phyloP scores from a whole-genome alignment of 1,140 invertebrate genomes.

The Paramacrobiotus metropolitanus region DNA sequence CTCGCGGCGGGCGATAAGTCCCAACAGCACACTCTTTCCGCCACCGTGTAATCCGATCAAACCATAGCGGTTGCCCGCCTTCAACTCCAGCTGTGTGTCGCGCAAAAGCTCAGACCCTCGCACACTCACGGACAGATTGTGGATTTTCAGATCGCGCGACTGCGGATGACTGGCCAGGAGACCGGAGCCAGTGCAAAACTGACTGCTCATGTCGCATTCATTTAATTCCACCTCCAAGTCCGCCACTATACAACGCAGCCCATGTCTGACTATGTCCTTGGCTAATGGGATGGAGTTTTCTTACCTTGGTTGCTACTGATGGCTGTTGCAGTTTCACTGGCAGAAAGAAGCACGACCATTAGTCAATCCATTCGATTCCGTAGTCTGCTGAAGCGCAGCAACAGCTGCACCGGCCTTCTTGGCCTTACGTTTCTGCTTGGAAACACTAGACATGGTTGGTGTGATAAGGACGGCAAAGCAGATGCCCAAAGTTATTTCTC shows the following conservation, averaged over 20 bases:
- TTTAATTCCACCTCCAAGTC: constrained; percentile 44
- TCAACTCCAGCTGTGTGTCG: constrained; percentile 86
- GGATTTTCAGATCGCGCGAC: constrained; percentile 85
- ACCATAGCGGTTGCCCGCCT: constrained; percentile 85
- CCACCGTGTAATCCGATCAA: constrained; percentile 85
- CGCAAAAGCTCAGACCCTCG: constrained; percentile 83
- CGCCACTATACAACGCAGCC: constrained; percentile 33
- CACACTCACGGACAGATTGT: constrained; percentile 90
- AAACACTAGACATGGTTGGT: not conserved
- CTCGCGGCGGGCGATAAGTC: constrained; percentile 72
- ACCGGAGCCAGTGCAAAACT: constrained; percentile 78
- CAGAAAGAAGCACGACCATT: too few species aligned
- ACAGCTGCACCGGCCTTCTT: not conserved
- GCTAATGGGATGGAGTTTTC: too few species aligned
- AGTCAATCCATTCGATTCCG: not conserved
- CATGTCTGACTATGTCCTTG: constrained; percentile 5
- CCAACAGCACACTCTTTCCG: constrained; percentile 60
- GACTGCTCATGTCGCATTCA: constrained; percentile 68
- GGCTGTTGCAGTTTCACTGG: too few species aligned
- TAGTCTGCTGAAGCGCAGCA: not conserved
- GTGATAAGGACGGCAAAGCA: too few species aligned
- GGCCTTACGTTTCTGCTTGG: not conserved
- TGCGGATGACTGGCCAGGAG: constrained; percentile 76
- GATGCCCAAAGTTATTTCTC: too few species aligned
- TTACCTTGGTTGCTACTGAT: too few species aligned